A percentile compares a stretch with the other conserved stretches of the same genome.
Conservation (phyloP, 1,140 invertebrate species). For the Heliothis subflexa region DNA sequence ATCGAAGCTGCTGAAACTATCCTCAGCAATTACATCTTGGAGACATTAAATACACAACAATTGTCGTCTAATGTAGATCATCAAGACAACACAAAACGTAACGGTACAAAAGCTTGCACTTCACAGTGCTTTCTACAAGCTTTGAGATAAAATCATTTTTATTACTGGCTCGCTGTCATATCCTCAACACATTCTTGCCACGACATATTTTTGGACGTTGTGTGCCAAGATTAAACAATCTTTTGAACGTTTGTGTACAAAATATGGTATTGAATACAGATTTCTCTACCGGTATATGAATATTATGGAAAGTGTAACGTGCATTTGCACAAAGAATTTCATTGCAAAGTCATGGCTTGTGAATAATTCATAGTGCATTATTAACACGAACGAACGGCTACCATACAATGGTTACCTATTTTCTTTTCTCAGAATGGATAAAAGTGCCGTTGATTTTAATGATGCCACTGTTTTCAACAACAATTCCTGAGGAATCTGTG, state of each 20-base stretch:
- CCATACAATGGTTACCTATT: constrained; percentile 60
- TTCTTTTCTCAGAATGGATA: constrained; percentile 59
- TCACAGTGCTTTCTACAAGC: constrained; percentile 6
- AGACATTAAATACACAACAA: neutral
- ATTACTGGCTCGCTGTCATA: constrained; percentile 20
- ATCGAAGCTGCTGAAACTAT: neutral
- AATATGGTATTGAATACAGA: constrained; percentile 28
- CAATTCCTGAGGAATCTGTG: neutral
- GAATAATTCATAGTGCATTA: constrained; percentile 71
- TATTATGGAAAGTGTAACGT: constrained; percentile 65
- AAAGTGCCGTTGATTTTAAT: constrained; percentile 22
- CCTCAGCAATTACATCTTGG: neutral
- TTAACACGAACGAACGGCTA: constrained; percentile 62
- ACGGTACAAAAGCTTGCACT: constrained; percentile 8
- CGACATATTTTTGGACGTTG: neutral
- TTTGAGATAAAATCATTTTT: constrained; percentile 22
- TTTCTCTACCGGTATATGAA: constrained; percentile 58
- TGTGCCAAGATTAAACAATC: constrained; percentile 15
- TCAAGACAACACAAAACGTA: constrained; percentile 32
- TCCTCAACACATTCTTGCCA: constrained; percentile 20
- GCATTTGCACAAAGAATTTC: constrained; percentile 57
- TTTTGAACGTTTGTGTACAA: constrained; percentile 1
- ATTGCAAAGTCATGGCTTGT: constrained; percentile 57
- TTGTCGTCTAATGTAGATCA: constrained; percentile 6
- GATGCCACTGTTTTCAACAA: constrained; percentile 24